These are phyloP conservation scores for Mormyrus iriodes DNA, from an alignment of 2,113 vertebrate species.

Conservation along the genomic window DNA sequence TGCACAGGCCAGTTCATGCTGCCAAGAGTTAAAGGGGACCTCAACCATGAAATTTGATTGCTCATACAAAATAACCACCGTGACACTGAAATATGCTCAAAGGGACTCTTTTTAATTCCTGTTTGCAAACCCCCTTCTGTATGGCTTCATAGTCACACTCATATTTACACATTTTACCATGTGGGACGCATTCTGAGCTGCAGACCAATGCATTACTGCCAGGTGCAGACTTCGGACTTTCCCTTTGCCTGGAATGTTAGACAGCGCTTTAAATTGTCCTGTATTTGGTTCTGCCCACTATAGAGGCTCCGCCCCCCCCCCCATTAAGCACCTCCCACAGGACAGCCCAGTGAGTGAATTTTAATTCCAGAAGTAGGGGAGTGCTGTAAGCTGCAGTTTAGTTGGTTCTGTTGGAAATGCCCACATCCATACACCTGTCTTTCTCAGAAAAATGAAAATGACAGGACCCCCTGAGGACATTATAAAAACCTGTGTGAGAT, in stretches of 20 bases:
- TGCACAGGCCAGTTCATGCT: neutral
- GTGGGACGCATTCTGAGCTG: neutral
- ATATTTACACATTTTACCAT: neutral
- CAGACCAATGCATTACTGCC: neutral
- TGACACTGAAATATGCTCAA: slow-evolving; percentile 11
- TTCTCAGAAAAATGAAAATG: neutral
- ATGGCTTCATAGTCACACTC: neutral
- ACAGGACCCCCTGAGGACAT: neutral
- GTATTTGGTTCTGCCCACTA: neutral
- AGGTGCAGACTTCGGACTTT: neutral
- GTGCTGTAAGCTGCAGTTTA: neutral
- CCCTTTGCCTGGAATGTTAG: neutral
- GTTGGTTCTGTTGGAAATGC: neutral
- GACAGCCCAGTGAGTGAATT: neutral
- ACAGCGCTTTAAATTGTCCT: neutral
- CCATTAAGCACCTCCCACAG: neutral
- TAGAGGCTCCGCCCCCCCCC: neutral
- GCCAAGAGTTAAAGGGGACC: neutral
- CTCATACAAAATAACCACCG: neutral
- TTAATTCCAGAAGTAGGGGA: neutral
- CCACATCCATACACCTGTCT: neutral
- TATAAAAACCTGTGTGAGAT: neutral
- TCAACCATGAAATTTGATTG: slow-evolving; percentile 13
- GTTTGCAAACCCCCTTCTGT: neutral
- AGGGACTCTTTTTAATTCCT: neutral